Percentiles rank a stretch among this genome's conserved stretches.
These are phyloP conservation scores for Phrynocephalus forsythii DNA, from an alignment of 2,797 vertebrate species.

Conservation along the genomic window DNA sequence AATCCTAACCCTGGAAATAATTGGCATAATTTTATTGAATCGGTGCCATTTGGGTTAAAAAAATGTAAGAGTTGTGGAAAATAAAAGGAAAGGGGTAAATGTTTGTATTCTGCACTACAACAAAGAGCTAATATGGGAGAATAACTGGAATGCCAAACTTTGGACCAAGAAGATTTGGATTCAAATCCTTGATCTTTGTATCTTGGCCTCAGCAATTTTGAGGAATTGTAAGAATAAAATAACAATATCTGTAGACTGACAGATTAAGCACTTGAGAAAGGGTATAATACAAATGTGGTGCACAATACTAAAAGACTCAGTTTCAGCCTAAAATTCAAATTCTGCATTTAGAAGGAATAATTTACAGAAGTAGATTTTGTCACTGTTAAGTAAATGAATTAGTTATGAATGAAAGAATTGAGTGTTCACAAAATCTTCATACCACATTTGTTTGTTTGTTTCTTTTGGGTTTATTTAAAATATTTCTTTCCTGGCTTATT, in stretches of 20 bases:
- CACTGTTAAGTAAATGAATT: no score
- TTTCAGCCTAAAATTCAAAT: not conserved
- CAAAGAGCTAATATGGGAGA: not conserved
- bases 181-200: not conserved
- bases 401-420: not conserved
- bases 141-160: not conserved
- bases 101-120: not conserved
- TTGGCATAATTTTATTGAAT: conserved; percentile 60
- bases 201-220: not conserved
- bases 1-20: conserved; percentile 64
- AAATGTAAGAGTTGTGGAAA: conserved; percentile 26
- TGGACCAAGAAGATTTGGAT: no score
- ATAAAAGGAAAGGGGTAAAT: not conserved
- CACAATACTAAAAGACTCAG: not conserved
- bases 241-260: no score
- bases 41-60: conserved; percentile 58
- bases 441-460: no score
- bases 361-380: not conserved
- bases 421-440: not conserved
- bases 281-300: not conserved
- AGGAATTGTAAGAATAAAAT: not conserved
- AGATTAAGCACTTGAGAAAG: not conserved
- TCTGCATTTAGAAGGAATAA: not conserved
- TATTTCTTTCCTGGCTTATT: no score
- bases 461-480: no score